A percentile compares a stretch with the other conserved stretches of the same genome.
phyloP scores from a whole-genome alignment of 2,888 invertebrate genomes.

The Exephanes ischioxanthus region DNA sequence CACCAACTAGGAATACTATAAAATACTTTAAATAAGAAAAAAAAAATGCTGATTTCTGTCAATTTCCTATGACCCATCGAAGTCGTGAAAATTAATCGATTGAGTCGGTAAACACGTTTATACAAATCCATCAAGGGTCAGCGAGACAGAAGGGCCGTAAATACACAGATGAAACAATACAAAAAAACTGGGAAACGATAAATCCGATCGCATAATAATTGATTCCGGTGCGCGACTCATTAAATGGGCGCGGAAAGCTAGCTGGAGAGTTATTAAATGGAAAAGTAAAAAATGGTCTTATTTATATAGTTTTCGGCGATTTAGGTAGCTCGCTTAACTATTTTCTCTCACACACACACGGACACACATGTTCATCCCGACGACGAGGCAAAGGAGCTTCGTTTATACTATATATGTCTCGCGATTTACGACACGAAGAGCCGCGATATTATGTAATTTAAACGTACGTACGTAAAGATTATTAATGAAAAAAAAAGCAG shows the following conservation, averaged over 20 bases:
- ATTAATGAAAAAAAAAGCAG: conserved; percentile 28
- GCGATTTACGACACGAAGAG: conserved; percentile 36
- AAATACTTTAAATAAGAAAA: conserved; percentile 37
- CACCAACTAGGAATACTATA: conserved; percentile 21
- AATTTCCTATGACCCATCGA: conserved; percentile 34
- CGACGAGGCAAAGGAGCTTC: conserved; percentile 39
- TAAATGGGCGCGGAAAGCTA: conserved; percentile 15
- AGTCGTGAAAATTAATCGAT: conserved; percentile 15
- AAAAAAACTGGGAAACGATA: conserved; percentile 26
- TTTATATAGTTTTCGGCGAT: conserved; percentile 38
- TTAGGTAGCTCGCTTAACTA: conserved; percentile 28
- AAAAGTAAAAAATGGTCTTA: conserved; percentile 32
- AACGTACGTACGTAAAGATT: conserved; percentile 54
- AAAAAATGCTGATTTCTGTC: conserved; percentile 18
- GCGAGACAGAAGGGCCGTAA: conserved; percentile 31
- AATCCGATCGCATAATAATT: conserved; percentile 28
- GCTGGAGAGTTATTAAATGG: conserved; percentile 9
- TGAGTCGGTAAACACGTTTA: conserved; percentile 27
- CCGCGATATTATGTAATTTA: conserved; percentile 49
- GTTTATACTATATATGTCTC: conserved; percentile 27
- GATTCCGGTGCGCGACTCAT: conserved; percentile 33
- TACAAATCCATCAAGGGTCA: not conserved
- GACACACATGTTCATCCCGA: not conserved
- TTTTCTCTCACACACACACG: conserved; percentile 3
- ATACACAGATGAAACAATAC: not conserved